Evolutionary conservation across 2,113 vertebrate genomes (phyloP).

Genomic region (Thermophis baileyi): DNA sequence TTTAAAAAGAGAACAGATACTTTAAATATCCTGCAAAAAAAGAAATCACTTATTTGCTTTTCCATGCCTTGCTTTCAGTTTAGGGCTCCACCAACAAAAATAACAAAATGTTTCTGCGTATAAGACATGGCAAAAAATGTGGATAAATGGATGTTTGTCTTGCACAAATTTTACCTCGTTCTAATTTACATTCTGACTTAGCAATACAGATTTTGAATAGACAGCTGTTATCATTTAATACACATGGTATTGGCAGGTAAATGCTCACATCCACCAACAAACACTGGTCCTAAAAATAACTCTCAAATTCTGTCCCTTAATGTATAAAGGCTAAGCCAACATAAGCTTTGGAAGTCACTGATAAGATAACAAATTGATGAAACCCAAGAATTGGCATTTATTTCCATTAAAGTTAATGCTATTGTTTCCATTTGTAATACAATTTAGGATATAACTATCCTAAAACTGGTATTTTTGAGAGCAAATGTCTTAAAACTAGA

Average conservation of each 20-base stretch:
- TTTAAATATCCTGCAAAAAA: slow-evolving; percentile 34
- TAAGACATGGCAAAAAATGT: slow-evolving; percentile 4
- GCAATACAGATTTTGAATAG: not conserved
- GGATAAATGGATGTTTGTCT: slow-evolving; percentile 37
- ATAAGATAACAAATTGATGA: not conserved
- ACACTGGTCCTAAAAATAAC: not conserved
- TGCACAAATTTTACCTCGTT: slow-evolving; percentile 8
- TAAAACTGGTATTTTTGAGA: not conserved
- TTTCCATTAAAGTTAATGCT: not conserved
- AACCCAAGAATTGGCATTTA: too few relatives aligned
- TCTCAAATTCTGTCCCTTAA: not conserved
- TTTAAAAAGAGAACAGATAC: slow-evolving; percentile 60
- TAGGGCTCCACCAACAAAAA: slow-evolving; percentile 39
- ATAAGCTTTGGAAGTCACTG: not conserved
- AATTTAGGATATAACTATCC: not conserved
- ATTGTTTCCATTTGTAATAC: not conserved
- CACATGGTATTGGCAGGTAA: not conserved
- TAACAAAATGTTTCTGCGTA: slow-evolving; percentile 45
- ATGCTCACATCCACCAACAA: not conserved
- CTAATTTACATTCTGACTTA: not conserved
- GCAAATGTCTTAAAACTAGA: not conserved
- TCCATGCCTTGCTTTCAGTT: slow-evolving; percentile 57
- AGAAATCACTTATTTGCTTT: slow-evolving; percentile 54
- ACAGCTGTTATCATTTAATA: not conserved
- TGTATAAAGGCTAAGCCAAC: not conserved